Evolutionary conservation across 2,113 vertebrate species (phyloP).

Genomic region (Rhinichthys klamathensis): DNA sequence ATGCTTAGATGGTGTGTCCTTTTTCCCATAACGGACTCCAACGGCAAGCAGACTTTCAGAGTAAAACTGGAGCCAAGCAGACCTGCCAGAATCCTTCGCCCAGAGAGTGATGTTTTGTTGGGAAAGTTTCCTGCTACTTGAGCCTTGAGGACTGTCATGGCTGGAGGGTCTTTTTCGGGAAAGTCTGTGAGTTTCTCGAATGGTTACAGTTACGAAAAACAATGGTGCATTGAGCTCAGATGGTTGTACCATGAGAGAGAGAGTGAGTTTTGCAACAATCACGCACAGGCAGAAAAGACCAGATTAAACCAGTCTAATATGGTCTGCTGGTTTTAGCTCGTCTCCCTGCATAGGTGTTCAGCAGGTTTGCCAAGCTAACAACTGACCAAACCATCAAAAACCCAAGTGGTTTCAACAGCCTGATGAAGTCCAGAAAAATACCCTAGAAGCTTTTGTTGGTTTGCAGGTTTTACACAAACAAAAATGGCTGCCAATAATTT

Average conservation of each 20-base stretch:
- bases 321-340: not conserved
- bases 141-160: slow-evolving; percentile 2
- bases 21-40: slow-evolving; percentile 23
- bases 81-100: slow-evolving; percentile 27
- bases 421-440: not conserved
- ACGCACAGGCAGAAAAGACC: not conserved
- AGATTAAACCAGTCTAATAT: not conserved
- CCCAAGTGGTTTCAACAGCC: not conserved
- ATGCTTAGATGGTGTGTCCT: not conserved
- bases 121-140: slow-evolving; percentile 23
- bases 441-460: not conserved
- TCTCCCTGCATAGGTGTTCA: not conserved
- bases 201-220: not conserved
- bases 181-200: not conserved
- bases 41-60: not conserved
- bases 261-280: not conserved
- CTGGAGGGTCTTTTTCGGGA: slow-evolving; percentile 13
- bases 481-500: not conserved
- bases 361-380: not conserved
- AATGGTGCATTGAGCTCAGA: not conserved
- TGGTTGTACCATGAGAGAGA: not conserved
- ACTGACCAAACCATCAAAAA: not conserved
- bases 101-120: slow-evolving; percentile 17
- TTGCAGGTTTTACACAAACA: not conserved
- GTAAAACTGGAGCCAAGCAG: slow-evolving; percentile 1